phyloP scores from a whole-genome alignment of 2,113 vertebrate genomes.

The Gopherus evgoodei region DNA sequence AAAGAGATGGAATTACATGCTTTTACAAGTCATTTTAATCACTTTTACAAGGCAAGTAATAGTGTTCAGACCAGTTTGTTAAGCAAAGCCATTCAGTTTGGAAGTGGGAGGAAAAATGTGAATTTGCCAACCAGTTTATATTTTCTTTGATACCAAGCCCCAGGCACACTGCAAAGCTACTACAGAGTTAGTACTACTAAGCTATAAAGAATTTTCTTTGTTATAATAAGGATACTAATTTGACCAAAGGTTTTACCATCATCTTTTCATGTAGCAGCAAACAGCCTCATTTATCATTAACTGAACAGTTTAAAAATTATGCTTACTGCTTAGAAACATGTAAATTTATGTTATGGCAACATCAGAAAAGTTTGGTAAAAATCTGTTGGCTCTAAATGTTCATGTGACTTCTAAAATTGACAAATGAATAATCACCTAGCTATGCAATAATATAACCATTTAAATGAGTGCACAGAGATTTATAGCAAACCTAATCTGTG shows the following conservation, averaged over 20 bases:
- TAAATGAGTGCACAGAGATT: slow-evolving; percentile 59
- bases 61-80: not conserved
- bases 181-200: not conserved
- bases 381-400: slow-evolving; percentile 10
- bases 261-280: slow-evolving; percentile 25
- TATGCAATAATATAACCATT: slow-evolving; percentile 25
- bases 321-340: slow-evolving; percentile 24
- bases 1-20: not conserved
- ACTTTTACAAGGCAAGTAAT: not conserved
- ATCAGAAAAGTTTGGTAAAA: slow-evolving; percentile 42
- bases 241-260: slow-evolving; percentile 16
- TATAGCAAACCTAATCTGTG: slow-evolving; percentile 54
- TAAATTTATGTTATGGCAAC: slow-evolving; percentile 14
- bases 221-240: not conserved
- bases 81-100: rapidly evolving
- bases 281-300: slow-evolving; percentile 51
- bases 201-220: not conserved
- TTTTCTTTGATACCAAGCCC: not conserved
- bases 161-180: not conserved
- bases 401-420: slow-evolving; percentile 37
- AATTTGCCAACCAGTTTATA: not conserved
- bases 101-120: not conserved
- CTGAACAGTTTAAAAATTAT: slow-evolving; percentile 21
- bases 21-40: not conserved
- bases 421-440: slow-evolving; percentile 38